Evolutionary conservation across 2,797 vertebrate species (phyloP), one percentile per base, ranked within the genome.

Genomic region (Remorina albescens): DNA sequence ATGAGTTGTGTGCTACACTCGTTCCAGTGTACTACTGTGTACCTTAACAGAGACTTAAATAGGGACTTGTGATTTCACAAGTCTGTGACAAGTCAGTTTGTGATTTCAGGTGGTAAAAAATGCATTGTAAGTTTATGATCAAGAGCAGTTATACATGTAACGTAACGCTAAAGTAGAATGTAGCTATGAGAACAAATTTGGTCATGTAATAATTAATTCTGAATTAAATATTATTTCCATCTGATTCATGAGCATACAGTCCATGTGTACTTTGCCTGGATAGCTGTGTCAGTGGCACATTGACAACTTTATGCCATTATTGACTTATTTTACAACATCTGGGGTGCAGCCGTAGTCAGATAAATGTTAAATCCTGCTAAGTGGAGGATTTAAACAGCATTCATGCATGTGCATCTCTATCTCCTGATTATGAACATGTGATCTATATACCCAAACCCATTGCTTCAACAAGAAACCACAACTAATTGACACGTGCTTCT

Each of bases 301-400:
- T 56, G 56, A 56, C 41, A 71, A 37, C 23, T 15, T 70, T 15
- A 53, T 67, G 32, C 78, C 50, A 72, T 68, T 41, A 55, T 1
- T 67, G 34, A 47, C 47, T 86, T 86, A 62, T 39, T n/a, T 78
- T 78, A 83, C 13, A 67, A 10, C 16, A 50, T 53, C 39, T 76
- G 51, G 41, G 13, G 6, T 46, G 39, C 57, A 68, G 67, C 42
- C 54, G 58, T 16, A 7, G 39, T 32, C n/a, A 23, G 42, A 56
- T 71, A 59, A 70, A 75, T 71, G 44, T 63, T 56, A 47, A 71
- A 78, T 72, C 63, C 53, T 57, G 53, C 49, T 59, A 39, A 68
- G 63, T 7, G 0, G 28, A 74, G 50, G 21, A 42, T 53, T 46
- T 60, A 47, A 74, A 79, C 69, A 56, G 58, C 53, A 58, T 32